These are phyloP conservation scores for Steatocranus sp. DNA, from an alignment of 2,797 vertebrate genomes.

Conservation along the genomic window DNA sequence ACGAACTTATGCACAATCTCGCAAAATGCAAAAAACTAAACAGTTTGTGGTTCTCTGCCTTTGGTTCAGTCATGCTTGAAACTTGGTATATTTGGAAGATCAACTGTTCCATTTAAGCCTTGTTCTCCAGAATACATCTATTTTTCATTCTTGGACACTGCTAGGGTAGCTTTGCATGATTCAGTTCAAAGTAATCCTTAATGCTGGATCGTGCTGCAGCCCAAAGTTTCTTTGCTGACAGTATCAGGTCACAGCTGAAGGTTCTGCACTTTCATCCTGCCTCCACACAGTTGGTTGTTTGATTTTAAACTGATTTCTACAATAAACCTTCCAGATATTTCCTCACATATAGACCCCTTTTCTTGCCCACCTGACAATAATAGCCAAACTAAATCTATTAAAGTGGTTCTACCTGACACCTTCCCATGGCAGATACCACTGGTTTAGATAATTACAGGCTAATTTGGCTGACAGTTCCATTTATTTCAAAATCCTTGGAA, in stretches of 20 bases:
- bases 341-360: background rate
- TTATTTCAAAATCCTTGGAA: background rate
- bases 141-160: background rate
- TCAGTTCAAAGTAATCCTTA: background rate
- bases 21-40: background rate
- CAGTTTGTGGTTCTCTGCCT: background rate
- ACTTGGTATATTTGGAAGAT: background rate
- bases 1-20: accelerated
- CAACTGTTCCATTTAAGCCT: background rate
- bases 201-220: background rate
- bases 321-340: background rate
- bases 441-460: background rate
- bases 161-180: background rate
- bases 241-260: background rate
- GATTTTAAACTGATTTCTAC: background rate
- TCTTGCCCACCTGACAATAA: background rate
- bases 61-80: background rate
- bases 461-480: background rate
- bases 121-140: background rate
- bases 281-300: background rate
- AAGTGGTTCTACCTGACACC: background rate
- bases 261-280: accelerated
- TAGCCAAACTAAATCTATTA: background rate
- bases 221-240: background rate
- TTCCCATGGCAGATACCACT: accelerated